phyloP scores from a whole-genome alignment of 2,797 vertebrate species.

The Ceyx erithaca region DNA sequence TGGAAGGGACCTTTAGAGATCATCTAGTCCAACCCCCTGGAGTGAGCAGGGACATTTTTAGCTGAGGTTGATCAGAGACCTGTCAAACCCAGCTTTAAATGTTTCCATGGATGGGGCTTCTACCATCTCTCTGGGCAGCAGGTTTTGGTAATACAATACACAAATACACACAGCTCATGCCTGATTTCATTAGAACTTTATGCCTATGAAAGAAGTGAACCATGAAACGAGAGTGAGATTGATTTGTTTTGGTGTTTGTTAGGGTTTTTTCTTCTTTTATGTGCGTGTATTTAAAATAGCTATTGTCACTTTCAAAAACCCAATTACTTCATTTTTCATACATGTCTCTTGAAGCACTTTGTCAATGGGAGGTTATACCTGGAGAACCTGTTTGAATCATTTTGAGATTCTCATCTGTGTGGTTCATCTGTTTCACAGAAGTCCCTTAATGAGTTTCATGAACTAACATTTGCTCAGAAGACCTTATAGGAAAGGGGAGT shows the following conservation, averaged over 20 bases:
- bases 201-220: too few species aligned
- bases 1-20: background rate
- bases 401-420: background rate
- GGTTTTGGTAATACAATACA: background rate
- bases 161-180: background rate
- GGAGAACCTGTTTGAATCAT: background rate
- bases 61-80: background rate
- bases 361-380: background rate
- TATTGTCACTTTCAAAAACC: background rate
- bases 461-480: background rate
- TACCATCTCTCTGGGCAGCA: background rate
- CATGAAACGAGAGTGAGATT: too few species aligned
- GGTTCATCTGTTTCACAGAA: accelerated
- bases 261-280: too few species aligned
- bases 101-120: background rate
- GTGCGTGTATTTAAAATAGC: background rate
- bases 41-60: background rate
- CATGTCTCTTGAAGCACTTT: background rate
- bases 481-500: background rate
- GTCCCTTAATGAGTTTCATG: background rate
- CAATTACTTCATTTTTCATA: background rate
- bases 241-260: too few species aligned
- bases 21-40: background rate
- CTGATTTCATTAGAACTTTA: background rate
- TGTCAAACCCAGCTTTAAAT: background rate